Evolutionary conservation across 2,113 vertebrate genomes (phyloP), one percentile per base, ranked within the genome.

Genomic region (Phrynosoma platyrhinos): DNA sequence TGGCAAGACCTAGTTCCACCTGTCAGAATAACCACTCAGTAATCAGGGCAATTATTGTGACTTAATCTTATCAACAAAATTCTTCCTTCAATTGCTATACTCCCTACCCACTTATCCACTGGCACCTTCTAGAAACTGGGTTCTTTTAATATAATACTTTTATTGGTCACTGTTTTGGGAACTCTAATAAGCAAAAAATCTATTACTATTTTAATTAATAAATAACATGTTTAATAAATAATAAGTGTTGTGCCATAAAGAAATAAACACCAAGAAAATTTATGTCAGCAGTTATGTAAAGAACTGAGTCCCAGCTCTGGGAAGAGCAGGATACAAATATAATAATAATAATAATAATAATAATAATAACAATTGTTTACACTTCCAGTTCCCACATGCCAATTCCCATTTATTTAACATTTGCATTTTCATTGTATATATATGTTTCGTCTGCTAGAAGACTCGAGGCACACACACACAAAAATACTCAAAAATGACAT

Each of bases 21-120:
- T 40, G 18, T 7, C 72, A 40, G 16, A 47, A 77, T 14, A 55
- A 80, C 20, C 5, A 18, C 32, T 58, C 53, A 18, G n/a, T n/a
- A 58, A 62, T 18, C 5, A 53, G 9, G 27, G 14, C 30, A 71
- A 71, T n/a, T 89, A 58, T 85, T 82, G 86, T 89, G 62, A 10
- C 93, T 58, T 25, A 82, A 80, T 72, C 76, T 18, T 68, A 27
- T 18, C 27, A 12, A n/a, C n/a, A 77, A 0, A 30, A 16, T 36
- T 36, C 8, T 27, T 1, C 32, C 90, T 62, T 62, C 58, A 16
- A 4, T 62, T 62, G 58, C 58, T 62, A 16, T 12, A 62, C 18
- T 62, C 13, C 58, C 14, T 18, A 16, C 58, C 58, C 14, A 62
- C 58, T 62, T 12, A 1, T 16, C 32, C 47, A 32, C 9, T 64